Conservation (phyloP, 1,140 invertebrate genomes). For the Bombyx mori region DNA sequence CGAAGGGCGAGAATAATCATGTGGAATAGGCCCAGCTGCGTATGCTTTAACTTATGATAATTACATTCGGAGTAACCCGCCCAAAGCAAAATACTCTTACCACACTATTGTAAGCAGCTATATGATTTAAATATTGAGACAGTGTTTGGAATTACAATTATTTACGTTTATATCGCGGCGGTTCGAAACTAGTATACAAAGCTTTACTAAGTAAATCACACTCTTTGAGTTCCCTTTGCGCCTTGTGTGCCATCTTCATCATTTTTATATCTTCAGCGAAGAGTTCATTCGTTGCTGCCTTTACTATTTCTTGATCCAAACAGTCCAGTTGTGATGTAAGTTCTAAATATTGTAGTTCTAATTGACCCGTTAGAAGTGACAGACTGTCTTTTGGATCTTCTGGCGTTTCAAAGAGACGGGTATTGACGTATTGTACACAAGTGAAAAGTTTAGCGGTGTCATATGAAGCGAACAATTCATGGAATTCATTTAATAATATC, state of each 20-base stretch:
- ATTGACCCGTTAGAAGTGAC: constrained; percentile 10
- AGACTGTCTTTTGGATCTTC: constrained; percentile 24
- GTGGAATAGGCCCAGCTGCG: constrained; percentile 33
- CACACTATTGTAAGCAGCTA: too few species aligned
- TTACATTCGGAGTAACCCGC: constrained; percentile 50
- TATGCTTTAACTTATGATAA: constrained; percentile 54
- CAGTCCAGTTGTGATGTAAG: constrained; percentile 15
- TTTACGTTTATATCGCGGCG: constrained; percentile 12
- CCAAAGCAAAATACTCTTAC: constrained; percentile 22
- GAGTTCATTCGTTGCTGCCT: constrained; percentile 17
- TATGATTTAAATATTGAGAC: too few species aligned
- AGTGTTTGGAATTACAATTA: not conserved
- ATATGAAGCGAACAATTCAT: constrained; percentile 19
- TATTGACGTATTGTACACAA: constrained; percentile 21
- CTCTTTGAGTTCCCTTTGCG: constrained; percentile 24
- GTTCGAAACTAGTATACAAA: constrained; percentile 24
- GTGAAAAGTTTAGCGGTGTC: constrained; percentile 26
- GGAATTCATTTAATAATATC: constrained; percentile 18
- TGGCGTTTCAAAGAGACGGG: constrained; percentile 10
- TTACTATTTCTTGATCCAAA: constrained; percentile 23
- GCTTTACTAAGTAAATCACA: constrained; percentile 23
- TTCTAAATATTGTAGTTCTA: constrained; percentile 21
- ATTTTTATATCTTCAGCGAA: constrained; percentile 20
- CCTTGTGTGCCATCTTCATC: constrained; percentile 20
- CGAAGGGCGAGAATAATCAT: constrained; percentile 29